A percentile compares a stretch with the other conserved stretches of the same genome.
Evolutionary conservation across 2,797 vertebrate species (phyloP).

Genomic region (Pantherophis vulpinus): DNA sequence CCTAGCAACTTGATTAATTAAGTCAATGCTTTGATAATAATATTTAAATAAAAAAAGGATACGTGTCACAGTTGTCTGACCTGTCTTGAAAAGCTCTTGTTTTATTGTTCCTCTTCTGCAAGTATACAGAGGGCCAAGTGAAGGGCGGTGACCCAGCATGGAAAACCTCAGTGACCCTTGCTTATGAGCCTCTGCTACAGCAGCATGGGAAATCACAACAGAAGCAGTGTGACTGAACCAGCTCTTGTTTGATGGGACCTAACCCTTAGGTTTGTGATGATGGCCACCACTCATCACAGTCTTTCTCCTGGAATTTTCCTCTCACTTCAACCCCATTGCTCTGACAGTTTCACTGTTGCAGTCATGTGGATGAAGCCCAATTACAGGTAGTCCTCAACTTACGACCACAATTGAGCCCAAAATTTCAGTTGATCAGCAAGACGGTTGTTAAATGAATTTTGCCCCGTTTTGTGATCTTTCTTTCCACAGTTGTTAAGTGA

Average conservation of each 20-base stretch:
- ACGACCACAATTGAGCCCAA: background rate
- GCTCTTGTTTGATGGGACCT: background rate
- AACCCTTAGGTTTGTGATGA: background rate
- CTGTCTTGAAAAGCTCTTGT: background rate
- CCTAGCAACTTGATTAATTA: constrained; percentile 21
- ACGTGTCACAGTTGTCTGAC: background rate
- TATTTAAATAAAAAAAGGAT: background rate
- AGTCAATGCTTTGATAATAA: constrained; percentile 21
- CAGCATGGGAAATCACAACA: background rate
- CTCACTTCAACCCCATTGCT: background rate
- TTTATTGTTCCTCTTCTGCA: constrained; percentile 1
- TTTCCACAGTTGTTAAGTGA: background rate
- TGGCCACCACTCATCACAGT: background rate
- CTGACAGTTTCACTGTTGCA: background rate
- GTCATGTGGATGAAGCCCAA: background rate
- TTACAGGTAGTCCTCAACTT: background rate
- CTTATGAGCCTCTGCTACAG: background rate
- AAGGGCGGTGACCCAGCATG: background rate
- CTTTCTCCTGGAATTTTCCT: background rate
- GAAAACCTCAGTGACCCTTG: background rate
- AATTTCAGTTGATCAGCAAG: background rate
- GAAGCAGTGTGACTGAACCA: background rate
- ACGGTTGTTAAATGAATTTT: background rate
- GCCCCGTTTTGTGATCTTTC: background rate
- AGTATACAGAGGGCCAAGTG: background rate